phyloP scores from a whole-genome alignment of 2,888 invertebrate species.

The Copidosoma aretas region DNA sequence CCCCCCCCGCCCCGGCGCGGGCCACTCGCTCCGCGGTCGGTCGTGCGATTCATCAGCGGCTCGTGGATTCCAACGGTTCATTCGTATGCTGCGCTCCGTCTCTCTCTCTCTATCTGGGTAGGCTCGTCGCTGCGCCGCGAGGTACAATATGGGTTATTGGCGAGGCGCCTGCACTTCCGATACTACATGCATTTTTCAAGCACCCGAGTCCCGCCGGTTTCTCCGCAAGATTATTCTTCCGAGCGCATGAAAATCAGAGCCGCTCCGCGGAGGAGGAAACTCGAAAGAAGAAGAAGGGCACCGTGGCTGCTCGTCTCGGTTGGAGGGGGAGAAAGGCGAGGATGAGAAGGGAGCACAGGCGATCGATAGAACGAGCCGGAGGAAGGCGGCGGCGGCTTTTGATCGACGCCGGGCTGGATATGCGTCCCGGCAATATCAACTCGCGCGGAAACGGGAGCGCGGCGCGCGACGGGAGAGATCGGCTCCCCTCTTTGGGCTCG shows the following conservation, averaged over 20 bases:
- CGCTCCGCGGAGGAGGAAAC: neutral
- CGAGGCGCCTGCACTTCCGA: too few relatives aligned
- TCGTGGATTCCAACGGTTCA: too few relatives aligned
- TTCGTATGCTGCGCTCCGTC: too few relatives aligned
- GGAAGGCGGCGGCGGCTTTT: slow-evolving; percentile 19
- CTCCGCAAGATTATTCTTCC: too few relatives aligned
- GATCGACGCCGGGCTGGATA: slow-evolving; percentile 40
- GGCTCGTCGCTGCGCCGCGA: too few relatives aligned
- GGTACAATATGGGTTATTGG: too few relatives aligned
- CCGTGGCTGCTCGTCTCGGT: neutral
- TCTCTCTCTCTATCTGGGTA: too few relatives aligned
- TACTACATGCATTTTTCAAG: too few relatives aligned
- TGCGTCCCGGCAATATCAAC: slow-evolving; percentile 42
- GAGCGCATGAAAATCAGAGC: neutral
- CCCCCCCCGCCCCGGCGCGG: too few relatives aligned
- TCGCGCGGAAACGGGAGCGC: slow-evolving; percentile 40
- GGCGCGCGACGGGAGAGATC: slow-evolving; percentile 32
- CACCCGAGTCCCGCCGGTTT: too few relatives aligned
- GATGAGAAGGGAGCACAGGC: slow-evolving; percentile 1
- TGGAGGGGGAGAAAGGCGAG: neutral
- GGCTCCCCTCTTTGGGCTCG: slow-evolving; percentile 26
- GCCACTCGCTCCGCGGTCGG: too few relatives aligned
- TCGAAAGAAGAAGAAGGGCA: neutral
- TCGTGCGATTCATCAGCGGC: too few relatives aligned
- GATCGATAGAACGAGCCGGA: slow-evolving; percentile 25